These are phyloP conservation scores for Acanthochromis polyacanthus DNA, from an alignment of 2,113 vertebrate genomes.

Conservation along the genomic window DNA sequence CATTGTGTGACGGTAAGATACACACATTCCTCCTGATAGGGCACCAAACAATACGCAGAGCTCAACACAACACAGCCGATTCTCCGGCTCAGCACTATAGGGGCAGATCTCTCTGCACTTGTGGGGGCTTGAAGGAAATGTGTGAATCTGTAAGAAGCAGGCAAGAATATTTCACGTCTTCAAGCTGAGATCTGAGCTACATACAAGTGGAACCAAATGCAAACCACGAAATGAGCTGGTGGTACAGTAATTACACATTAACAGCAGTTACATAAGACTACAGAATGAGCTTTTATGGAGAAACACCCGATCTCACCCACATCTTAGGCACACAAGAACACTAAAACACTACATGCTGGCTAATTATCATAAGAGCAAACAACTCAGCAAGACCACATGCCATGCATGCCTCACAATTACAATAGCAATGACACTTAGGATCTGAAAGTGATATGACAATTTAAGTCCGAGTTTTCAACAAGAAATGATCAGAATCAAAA, in stretches of 20 bases:
- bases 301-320: neutral
- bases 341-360: neutral
- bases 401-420: too few relatives aligned
- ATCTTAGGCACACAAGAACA: neutral
- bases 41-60: conserved; percentile 17
- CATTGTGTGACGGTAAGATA: neutral
- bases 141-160: conserved; percentile 42
- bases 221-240: conserved; percentile 10
- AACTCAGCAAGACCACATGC: neutral
- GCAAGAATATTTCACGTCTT: conserved; percentile 26
- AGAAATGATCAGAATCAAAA: neutral
- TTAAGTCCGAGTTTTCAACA: neutral
- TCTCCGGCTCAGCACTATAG: conserved; percentile 17
- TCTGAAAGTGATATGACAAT: neutral
- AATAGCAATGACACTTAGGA: neutral
- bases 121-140: conserved; percentile 54
- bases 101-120: conserved; percentile 30
- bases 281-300: conserved; percentile 11
- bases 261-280: conserved; percentile 40
- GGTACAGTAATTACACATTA: conserved; percentile 44
- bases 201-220: conserved; percentile 6
- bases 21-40: conserved; percentile 1
- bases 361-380: neutral
- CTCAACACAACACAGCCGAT: neutral
- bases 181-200: conserved; percentile 33